Percentiles rank a stretch among this genome's conserved stretches.
Evolutionary conservation across 92 coral and sea anemone species (phyloP).

Genomic region (Palythoa grandiflora): DNA sequence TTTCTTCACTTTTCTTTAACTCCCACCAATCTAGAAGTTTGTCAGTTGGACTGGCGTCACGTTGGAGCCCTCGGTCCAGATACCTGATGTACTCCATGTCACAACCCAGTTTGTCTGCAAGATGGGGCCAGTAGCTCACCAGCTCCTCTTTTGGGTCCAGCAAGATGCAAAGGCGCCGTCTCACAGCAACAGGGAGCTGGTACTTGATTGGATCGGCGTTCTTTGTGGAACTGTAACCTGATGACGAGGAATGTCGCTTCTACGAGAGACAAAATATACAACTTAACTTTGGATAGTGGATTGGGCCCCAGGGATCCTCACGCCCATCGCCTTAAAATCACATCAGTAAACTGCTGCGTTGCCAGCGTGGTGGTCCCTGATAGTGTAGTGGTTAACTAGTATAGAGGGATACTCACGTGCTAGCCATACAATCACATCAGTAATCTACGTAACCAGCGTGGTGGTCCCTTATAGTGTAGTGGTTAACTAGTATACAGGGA

Average conservation of each 20-base stretch:
- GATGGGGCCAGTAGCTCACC: constrained; percentile 13
- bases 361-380: too few species aligned
- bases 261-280: not conserved
- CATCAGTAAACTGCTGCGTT: too few species aligned
- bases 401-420: too few species aligned
- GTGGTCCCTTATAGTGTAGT: too few species aligned
- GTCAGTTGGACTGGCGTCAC: constrained; percentile 2
- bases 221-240: not conserved
- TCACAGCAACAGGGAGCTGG: constrained; percentile 2
- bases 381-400: too few species aligned
- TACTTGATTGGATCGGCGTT: not conserved
- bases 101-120: constrained; percentile 16
- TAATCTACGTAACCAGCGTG: too few species aligned
- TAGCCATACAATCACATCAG: too few species aligned
- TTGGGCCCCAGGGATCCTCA: too few species aligned
- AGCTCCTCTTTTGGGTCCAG: constrained; percentile 2
- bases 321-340: too few species aligned
- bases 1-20: not conserved
- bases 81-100: not conserved
- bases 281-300: not conserved
- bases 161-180: not conserved
- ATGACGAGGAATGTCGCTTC: constrained; percentile 10
- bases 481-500: too few species aligned
- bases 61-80: not conserved
- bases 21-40: constrained; percentile 24